Base-by-base conservation (phyloP, 37 sponge, comb jelly and placozoan species). In the Axinella damicornis region DNA sequence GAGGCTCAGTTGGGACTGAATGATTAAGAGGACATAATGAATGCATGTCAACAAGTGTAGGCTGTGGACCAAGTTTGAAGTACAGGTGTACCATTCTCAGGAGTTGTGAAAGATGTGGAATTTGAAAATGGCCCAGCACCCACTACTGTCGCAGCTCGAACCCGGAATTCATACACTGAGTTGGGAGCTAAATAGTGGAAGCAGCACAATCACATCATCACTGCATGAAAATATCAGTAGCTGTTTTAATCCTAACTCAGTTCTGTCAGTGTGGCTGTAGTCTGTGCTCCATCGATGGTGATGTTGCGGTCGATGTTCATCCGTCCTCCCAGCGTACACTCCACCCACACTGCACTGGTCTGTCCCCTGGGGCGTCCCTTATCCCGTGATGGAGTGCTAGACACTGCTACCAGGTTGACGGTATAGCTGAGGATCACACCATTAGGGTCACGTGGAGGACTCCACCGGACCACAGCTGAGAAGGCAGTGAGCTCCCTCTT, bases 161-260 rank as follows among this genome's bases (percentile, higher is more conserved):
- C 79, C 57, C 62, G 53, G 40, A 41, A 78, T 55, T 71, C 64
- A 69, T 86, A 86, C 35, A 39, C 73, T 30, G 73, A 70, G 53
- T 40, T 62, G 1, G 87, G 65, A 69, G 87, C 87, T 86, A 34
- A 2, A 20, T 24, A 25, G 27, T n/a, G n/a, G n/a, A n/a, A n/a
- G n/a, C n/a, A n/a, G n/a, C n/a, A n/a, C n/a, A n/a, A n/a, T n/a
- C n/a, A n/a, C n/a, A 46, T 12, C 46, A 46, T 46, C 6, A 12
- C 4, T 46, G 6, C 46, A 46, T 46, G 46, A 46, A 9, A 46
- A 46, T 9, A 46, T 12, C 46, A 46, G 46, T 46, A n/a, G n/a
- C n/a, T n/a, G n/a, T n/a, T n/a, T n/a, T n/a, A n/a, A n/a, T 11
- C 52, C 87, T 78, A 18, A 86, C 87, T 78, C 20, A 86, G 69